Evolutionary conservation across 2,888 invertebrate species (phyloP).

Genomic region (Tetheella fluctuosa): DNA sequence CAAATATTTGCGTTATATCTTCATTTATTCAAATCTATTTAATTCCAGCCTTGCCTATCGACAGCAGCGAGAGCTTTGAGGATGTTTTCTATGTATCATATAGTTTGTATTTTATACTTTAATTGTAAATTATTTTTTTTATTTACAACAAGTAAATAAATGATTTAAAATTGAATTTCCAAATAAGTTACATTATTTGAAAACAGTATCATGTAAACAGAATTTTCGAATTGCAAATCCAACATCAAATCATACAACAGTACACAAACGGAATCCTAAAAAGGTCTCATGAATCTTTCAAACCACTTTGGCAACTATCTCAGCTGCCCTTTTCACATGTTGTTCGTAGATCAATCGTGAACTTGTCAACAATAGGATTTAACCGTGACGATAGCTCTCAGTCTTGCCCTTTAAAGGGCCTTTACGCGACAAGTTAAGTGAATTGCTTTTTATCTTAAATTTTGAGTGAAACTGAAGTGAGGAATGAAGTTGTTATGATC

Average conservation of each 20-base stretch:
- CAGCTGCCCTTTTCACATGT: conserved; percentile 5
- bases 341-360: conserved; percentile 9
- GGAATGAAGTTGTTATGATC: background rate
- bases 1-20: too few species aligned
- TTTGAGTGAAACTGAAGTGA: background rate
- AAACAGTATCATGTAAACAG: background rate
- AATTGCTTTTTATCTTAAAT: background rate
- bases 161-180: too few species aligned
- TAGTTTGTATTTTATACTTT: too few species aligned
- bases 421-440: background rate
- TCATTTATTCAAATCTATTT: too few species aligned
- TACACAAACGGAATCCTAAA: background rate
- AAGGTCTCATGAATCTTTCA: conserved; percentile 9
- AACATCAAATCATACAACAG: background rate
- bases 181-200: background rate
- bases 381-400: conserved; percentile 6
- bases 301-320: conserved; percentile 9
- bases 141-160: too few species aligned
- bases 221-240: background rate
- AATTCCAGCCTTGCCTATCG: too few species aligned
- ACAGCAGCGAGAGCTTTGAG: too few species aligned
- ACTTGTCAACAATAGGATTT: conserved; percentile 10
- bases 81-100: too few species aligned
- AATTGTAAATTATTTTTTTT: too few species aligned
- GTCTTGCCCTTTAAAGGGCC: background rate